Evolutionary conservation across 2,888 invertebrate species (phyloP).

Genomic region (Allygus modestus): DNA sequence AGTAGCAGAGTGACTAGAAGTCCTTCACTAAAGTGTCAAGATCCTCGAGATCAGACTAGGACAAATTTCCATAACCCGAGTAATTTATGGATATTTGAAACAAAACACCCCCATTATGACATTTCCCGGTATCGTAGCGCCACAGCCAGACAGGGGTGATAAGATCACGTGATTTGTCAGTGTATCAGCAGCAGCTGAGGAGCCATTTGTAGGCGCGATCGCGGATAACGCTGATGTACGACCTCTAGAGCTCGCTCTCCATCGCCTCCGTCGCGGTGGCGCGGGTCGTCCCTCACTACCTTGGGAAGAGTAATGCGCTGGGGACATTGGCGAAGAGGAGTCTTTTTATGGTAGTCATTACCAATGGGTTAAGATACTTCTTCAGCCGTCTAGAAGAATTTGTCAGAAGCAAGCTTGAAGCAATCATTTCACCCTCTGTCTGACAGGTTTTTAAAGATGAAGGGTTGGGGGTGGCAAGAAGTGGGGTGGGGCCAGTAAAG

Average conservation of each 20-base stretch:
- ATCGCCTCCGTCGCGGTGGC: background rate
- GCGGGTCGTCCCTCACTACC: background rate
- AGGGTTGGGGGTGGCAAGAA: too few relatives aligned
- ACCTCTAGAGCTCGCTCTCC: background rate
- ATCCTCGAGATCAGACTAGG: background rate
- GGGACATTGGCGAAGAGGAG: too few relatives aligned
- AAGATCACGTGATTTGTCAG: slow-evolving; percentile 30
- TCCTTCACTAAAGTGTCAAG: slow-evolving; percentile 5
- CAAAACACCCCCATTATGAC: slow-evolving; percentile 45
- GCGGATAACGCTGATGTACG: slow-evolving; percentile 25
- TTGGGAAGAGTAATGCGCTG: too few relatives aligned
- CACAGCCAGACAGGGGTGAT: slow-evolving; percentile 5
- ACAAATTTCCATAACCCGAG: slow-evolving; percentile 21
- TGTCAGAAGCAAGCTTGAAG: too few relatives aligned
- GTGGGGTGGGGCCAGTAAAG: too few relatives aligned
- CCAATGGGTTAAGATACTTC: too few relatives aligned
- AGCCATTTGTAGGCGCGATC: slow-evolving; percentile 10
- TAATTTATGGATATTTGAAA: slow-evolving; percentile 43
- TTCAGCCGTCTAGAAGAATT: too few relatives aligned
- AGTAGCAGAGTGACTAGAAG: background rate
- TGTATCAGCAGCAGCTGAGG: slow-evolving; percentile 29
- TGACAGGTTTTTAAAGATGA: too few relatives aligned
- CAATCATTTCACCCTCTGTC: too few relatives aligned
- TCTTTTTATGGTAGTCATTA: too few relatives aligned
- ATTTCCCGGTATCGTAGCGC: background rate